Base-by-base conservation (phyloP, 2,888 invertebrate species). In the Caenorhabditis parvicauda region DNA sequence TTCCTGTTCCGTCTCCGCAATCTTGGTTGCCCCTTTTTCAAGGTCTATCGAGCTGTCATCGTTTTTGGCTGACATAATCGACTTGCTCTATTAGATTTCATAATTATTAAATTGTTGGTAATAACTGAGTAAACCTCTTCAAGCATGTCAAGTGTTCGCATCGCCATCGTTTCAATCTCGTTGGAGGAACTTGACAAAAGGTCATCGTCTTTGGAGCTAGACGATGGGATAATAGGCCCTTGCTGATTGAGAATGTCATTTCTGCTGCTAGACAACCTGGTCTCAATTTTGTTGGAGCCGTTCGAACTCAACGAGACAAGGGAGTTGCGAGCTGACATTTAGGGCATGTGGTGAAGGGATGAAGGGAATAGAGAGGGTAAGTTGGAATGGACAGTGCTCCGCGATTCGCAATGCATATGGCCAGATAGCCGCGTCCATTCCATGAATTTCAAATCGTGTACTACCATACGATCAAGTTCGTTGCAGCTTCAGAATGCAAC, bases 141-240 rank as follows among this genome's bases (percentile, higher is more conserved):
- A 1, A 74, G 55, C 46, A 72, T 60, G 22, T 70, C 66, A 21
- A 76, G 49, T n/a, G 76, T 74, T 51, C 67, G 59, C 38, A 62
- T 66, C 1, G 76, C 76, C 61, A 74, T 68, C n/a, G 64, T 68
- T 52, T 76, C 76, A 14, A 74, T 64, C 54, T 76, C 76, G 57
- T 74, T 74, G 14, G 69, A 69, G 41, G 65, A 66, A n/a, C 73
- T 70, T 5, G 70, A 71, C 39, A 76, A 56, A 19, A 72, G 55
- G 42, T 76, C 76, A 44, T 75, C 75, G 46, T 76, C 74, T 46
- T 68, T 67, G 29, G 71, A 74, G 27, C 67, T 67, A 6, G 67
- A 67, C 0, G 68, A 72, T 7, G 74, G 70, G 3, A 75, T 53
- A 71, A 74, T 72, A n/a, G 73, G 70, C 24, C 76, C 76, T 59